Conservation (phyloP, 2,888 invertebrate species). For the Gortyna flavago region DNA sequence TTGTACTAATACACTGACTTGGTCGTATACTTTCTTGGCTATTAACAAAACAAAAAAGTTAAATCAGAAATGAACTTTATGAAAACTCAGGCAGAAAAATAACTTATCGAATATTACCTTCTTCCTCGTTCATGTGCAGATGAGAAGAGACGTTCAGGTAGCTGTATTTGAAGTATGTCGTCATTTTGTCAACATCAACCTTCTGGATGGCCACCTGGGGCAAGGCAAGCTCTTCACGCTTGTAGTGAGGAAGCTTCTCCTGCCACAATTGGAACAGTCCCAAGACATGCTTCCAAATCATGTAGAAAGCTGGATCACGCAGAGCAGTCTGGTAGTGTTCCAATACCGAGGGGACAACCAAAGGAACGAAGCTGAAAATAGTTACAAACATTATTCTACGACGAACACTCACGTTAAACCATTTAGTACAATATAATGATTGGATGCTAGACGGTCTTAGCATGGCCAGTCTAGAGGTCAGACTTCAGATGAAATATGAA, state of each 20-base stretch:
- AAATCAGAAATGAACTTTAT: not conserved
- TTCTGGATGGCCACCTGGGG: constrained; percentile 91
- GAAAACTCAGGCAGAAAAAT: not conserved
- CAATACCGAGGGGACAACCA: constrained; percentile 91
- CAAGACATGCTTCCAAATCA: constrained; percentile 91
- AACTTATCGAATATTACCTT: constrained; percentile 74
- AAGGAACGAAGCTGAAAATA: constrained; percentile 74
- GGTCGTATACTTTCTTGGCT: constrained; percentile 77
- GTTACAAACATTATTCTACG: not conserved
- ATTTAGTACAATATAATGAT: not conserved
- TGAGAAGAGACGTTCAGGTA: constrained; percentile 91
- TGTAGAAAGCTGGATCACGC: constrained; percentile 93
- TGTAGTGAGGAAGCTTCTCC: constrained; percentile 90
- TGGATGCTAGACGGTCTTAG: no score
- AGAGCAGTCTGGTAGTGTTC: constrained; percentile 92
- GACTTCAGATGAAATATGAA: no score
- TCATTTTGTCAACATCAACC: constrained; percentile 91
- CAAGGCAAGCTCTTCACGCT: constrained; percentile 90
- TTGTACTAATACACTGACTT: constrained; percentile 89
- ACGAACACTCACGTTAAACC: not conserved
- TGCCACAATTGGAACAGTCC: constrained; percentile 91
- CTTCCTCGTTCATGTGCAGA: constrained; percentile 82
- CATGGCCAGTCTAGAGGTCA: no score
- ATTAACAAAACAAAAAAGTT: constrained; percentile 44
- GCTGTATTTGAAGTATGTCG: constrained; percentile 92